Evolutionary conservation across 2,113 vertebrate genomes (phyloP), one percentile per base, ranked within the genome.

Genomic region (Struthio camelus): DNA sequence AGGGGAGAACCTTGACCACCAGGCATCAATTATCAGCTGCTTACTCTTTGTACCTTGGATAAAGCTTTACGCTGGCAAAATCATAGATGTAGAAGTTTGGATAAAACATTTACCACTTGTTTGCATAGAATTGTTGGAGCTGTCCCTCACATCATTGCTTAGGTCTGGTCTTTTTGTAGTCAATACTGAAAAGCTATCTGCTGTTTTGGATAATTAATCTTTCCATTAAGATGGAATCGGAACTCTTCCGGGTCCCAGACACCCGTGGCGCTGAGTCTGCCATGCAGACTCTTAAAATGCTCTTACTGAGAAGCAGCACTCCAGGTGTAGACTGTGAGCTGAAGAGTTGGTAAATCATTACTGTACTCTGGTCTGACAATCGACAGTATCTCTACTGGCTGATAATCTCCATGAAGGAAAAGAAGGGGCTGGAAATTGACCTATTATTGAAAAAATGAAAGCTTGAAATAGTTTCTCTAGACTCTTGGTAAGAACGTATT

Each of bases 321-420:
- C 14, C 20, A 34, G 11, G 13, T 61, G 13, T 16, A 53, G 40
- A 7, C 3, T 13, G 34, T 46, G 65, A 67, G 12, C 34, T 23
- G 32, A 69, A 34, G 66, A 46, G 34, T 32, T 69, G 12, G 17
- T 69, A 30, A 44, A 32, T 46, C 23, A 15, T n/a, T 46, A 48
- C 20, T 11, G 1, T 30, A 22, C 28, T 61, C 46, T 42, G 16
- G 7, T 10, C 23, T 16, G 79, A 30, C 14, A 34, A 20, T 3
- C 23, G 2, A 3, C 11, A 28, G 20, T 32, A 17, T 3, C 5
- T 10, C 3, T 0, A 0, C 32, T 9, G n/a, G 24, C 25, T 58
- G 27, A 42, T 38, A 10, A 9, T 11, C 30, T 34, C 0, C 36
- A 5, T 4, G 5, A 10, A 32, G 7, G 13, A 30, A 14, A 3